Conservation (phyloP, 2,113 vertebrate genomes). For the Colius striatus region DNA sequence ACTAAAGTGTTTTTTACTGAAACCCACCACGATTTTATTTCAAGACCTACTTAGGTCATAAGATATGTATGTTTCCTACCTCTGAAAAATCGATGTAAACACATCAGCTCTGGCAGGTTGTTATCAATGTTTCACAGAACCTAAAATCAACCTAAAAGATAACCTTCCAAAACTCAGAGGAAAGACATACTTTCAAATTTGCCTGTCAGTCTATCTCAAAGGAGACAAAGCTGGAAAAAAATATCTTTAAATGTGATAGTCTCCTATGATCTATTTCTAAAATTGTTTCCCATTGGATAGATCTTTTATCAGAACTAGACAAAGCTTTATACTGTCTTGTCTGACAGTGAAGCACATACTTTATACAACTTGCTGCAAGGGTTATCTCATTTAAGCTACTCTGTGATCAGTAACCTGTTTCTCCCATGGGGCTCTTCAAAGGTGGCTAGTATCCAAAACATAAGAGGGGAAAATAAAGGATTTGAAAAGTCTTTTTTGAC, state of each 20-base stretch:
- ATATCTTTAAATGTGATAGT: conserved; percentile 36
- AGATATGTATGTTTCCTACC: background rate
- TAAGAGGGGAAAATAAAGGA: background rate
- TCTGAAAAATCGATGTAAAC: conserved; percentile 68
- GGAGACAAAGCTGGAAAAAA: conserved; percentile 47
- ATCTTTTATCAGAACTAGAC: conserved; percentile 58
- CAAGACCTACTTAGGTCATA: conserved; percentile 4
- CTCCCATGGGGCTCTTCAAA: conserved; percentile 29
- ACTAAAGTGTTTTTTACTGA: conserved; percentile 9
- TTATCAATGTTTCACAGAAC: conserved; percentile 74
- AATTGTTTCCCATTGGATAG: conserved; percentile 48
- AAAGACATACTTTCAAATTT: conserved; percentile 58
- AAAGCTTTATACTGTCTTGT: conserved; percentile 40
- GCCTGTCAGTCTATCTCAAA: conserved; percentile 50
- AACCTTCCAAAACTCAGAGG: conserved; percentile 62
- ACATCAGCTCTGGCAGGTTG: conserved; percentile 60
- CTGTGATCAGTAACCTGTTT: conserved; percentile 10
- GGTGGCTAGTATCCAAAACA: background rate
- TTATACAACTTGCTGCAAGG: conserved; percentile 10
- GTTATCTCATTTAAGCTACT: conserved; percentile 49
- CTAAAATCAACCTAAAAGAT: conserved; percentile 71
- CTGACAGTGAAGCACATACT: conserved; percentile 17
- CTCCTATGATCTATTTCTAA: conserved; percentile 55
- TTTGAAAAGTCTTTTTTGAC: background rate
- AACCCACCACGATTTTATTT: background rate